Evolutionary conservation across 2,888 invertebrate genomes (phyloP), one percentile per base, ranked within the genome.

Genomic region (Acleris laterana): DNA sequence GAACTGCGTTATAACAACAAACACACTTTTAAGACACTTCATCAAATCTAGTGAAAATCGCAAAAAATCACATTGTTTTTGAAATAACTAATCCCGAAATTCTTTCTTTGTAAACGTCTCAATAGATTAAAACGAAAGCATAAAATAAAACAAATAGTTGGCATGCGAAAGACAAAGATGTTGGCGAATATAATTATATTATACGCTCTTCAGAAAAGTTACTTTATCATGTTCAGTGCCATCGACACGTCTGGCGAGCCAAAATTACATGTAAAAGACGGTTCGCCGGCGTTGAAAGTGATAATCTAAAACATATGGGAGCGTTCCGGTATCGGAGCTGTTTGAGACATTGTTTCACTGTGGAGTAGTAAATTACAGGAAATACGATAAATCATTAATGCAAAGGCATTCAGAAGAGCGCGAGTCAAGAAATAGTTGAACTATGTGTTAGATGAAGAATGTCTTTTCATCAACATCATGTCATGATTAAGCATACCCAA

Each of bases 131-230:
- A 38, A 17, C 7, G 19, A 56, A 25, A 50, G 42, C 42, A 50
- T 50, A 63, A 48, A 49, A 42, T 22, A 3, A 1, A 25, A 81
- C 82, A 86, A 84, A 87, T 85, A 83, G 81, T 78, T 87, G 88
- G 85, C 86, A 85, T 79, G 63, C 59, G 68, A 72, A 70, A 77
- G 80, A 88, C 88, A 89, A 87, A 88, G 86, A 75, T 68, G 70
- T 72, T 74, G 80, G 79, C 81, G 81, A 80, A 84, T 79, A 80
- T 83, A 81, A 84, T 84, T 79, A 82, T 79, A 74, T 71, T 73
- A 68, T 69, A 77, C 73, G 73, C 70, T 77, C 52, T 49, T 42
- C 13, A 44, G 38, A 32, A 16, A 22, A 42, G 22, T 25, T 13
- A 13, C 13, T 13, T 38, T 13, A 38, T 38, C 38, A 38, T 38